Evolutionary conservation across 2,797 vertebrate genomes (phyloP), one percentile per base, ranked within the genome.

Genomic region (Apodemus agrarius): DNA sequence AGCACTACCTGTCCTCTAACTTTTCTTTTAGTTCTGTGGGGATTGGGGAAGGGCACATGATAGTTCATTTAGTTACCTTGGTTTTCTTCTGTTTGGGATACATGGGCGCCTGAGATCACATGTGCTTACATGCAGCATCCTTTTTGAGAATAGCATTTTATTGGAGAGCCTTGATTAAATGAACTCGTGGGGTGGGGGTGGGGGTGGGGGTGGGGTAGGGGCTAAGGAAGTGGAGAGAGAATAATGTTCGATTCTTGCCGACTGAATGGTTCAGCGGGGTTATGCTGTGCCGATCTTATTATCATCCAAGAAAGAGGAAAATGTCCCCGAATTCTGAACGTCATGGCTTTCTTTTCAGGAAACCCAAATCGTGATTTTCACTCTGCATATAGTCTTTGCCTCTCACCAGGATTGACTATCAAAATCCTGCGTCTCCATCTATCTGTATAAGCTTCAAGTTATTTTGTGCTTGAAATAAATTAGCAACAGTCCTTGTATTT

Each of bases 91-190:
- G 65, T 13, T 78, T 87, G 43, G 59, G 31, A 79, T 94, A 74
- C 24, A 4, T 63, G 17, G 43, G 43, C 74, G 63, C 79, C 72
- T 29, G 14, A 52, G 37, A 79, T 31, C 46, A 92, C 78, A 75
- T 82, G 59, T 91, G 34, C 17, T 91, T 85, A 81, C 26, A 59
- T 6, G 3, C 37, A 91, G 52, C 89, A 54, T 89, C 52, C 12
- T 86, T 97, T 94, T 57, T 69, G 21, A 88, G 91, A 83, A 74
- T 84, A 46, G 75, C 9, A 3, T 87, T 46, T 90, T 89, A 7
- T 6, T n/a, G 61, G 74, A 83, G 14, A 13, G 3, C n/a, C 2
- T 9, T 75, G 59, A 72, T 17, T 54, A 54, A 76, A 91, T 9
- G 43, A 46, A 21, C 74, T 87, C 63, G 46, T 7, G 34, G 13